Conservation (phyloP, 2,113 vertebrate genomes). For the Pheucticus melanocephalus region DNA sequence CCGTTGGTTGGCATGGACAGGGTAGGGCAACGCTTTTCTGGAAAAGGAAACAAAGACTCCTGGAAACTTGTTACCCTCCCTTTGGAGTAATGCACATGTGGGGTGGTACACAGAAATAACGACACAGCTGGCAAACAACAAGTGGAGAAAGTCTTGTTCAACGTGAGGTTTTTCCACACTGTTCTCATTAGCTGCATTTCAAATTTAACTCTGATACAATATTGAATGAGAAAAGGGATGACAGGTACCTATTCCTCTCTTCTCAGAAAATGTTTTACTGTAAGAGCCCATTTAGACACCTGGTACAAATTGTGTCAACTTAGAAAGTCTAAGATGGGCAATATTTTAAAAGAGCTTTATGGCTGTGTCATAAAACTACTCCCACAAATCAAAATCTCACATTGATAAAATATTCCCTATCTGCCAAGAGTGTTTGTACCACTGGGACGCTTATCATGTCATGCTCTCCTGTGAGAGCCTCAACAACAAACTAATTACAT, state of each 20-base stretch:
- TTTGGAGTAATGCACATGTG: background rate
- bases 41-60: background rate
- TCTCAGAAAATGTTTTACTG: background rate
- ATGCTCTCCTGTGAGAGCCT: background rate
- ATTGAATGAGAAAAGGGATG: background rate
- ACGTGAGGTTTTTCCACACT: background rate
- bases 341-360: background rate
- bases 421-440: background rate
- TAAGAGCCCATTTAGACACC: background rate
- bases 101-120: background rate
- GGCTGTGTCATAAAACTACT: background rate
- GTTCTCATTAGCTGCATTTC: background rate
- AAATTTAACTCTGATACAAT: background rate
- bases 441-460: background rate
- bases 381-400: background rate
- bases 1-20: constrained; percentile 87
- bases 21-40: constrained; percentile 90
- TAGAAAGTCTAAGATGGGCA: background rate
- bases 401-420: background rate
- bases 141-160: background rate
- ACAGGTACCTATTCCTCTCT: background rate
- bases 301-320: background rate
- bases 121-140: background rate
- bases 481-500: background rate
- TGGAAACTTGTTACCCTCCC: background rate